Evolutionary conservation across 2,113 vertebrate genomes (phyloP), one percentile per base, ranked within the genome.

Genomic region (Callipepla squamata): DNA sequence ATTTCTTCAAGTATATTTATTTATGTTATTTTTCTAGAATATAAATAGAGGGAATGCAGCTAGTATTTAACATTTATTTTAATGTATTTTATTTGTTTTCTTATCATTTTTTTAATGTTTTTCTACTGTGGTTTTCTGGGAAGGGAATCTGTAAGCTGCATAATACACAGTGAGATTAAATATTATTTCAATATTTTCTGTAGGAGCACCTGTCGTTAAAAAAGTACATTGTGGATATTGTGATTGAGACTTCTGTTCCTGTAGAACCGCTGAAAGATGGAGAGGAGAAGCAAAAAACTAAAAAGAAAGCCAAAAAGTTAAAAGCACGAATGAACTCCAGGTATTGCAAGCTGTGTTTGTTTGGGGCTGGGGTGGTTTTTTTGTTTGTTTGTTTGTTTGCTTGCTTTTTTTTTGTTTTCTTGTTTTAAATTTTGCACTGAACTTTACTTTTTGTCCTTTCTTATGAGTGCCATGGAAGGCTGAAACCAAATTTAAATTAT

Each of bases 201-300:
- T 89, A 99, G 99, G 99, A 99, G 70, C 99, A 99, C 95, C 98
- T 99, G 63, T 99, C 99, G 47, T 96, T 99, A 93, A 99, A 99
- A 97, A 99, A 99, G 94, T 99, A 99, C 94, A 98, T 99, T 40
- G 97, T 99, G 94, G 99, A 99, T 77, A 98, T 99, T 80, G 95
- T 99, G 95, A 96, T 98, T 13, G 99, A 99, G 97, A 98, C 97
- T 94, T 96, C 97, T 4, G 97, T 98, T 78, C 97, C 98, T 42
- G 92, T 97, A 42, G 99, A 99, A 90, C 97, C 97, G 9, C 21
- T 97, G 44, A 99, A 99, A 94, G 98, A 99, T 65, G 98, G 97
- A 51, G 99, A 99, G 61, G 99, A 99, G 90, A 98, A 98, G 44
- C 99, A 99, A 87, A 99, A 98, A 96, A 98, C 98, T 18, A 98